Evolutionary conservation across 2,113 vertebrate species (phyloP), one percentile per base, ranked within the genome.

Genomic region (Albula goreensis): DNA sequence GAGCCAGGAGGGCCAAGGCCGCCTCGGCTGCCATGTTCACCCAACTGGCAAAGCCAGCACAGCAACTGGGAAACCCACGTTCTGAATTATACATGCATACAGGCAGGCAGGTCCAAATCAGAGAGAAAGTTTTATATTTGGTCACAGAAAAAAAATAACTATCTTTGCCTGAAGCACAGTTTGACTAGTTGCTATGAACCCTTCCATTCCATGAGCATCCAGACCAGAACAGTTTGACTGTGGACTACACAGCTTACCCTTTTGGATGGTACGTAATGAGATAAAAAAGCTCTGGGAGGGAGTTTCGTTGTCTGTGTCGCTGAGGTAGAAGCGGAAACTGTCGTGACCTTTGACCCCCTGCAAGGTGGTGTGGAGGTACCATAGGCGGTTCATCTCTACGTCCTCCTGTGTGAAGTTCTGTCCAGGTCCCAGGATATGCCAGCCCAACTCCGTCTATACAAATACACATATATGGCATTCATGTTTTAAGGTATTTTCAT

Each of bases 401-500:
- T 94, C 89, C 0, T 94, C 92, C 90, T 88, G 90, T 2, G 91
- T 94, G 88, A 96, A 95, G 91, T 94, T 95, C 91, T 94, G 96
- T 89, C 91, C 92, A 3, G 93, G 87, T 12, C 85, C 89, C 63
- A 96, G 89, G 0, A 79, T 86, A 5, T 49, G 83, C 91, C 91
- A 96, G 74, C 92, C 90, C 19, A 83, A 82, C 15, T 57, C 50
- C 1, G 77, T 89, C 95, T 94, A 86, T 78, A 89, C 89, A 89
- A 3, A 52, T 17, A 52, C 60, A 31, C 83, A 83, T 10, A 51
- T 74, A 82, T 70, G 9, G 19, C 31, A 17, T 7, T 11, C 50
- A 84, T 50, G 31, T 17, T 50, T 1, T 78, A 19, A 7, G 56
- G 56, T 12, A 53, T 9, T 85, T 50, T 82, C 49, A 74, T 11